Conservation (phyloP, 2,888 invertebrate genomes). For the Brachyptera putata region DNA sequence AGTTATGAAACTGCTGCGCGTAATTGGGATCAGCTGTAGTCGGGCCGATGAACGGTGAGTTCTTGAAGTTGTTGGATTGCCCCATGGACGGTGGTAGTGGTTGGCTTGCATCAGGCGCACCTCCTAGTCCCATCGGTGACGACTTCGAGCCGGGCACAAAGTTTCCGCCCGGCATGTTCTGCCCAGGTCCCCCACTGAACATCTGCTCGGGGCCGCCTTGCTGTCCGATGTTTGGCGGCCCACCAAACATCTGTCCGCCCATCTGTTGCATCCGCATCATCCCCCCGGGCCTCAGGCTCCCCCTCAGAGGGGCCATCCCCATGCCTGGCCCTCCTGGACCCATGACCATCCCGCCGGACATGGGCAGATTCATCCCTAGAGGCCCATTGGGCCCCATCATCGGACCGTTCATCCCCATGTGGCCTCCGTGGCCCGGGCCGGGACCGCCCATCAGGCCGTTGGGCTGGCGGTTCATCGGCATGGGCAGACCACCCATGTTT, state of each 20-base stretch:
- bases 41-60: slow-evolving; percentile 72
- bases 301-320: slow-evolving; percentile 40
- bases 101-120: slow-evolving; percentile 62
- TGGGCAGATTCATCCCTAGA: slow-evolving; percentile 44
- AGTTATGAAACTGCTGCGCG: slow-evolving; percentile 92
- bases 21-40: slow-evolving; percentile 87
- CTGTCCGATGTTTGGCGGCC: slow-evolving; percentile 29
- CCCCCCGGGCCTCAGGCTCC: slow-evolving; percentile 40
- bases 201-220: slow-evolving; percentile 30
- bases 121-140: slow-evolving; percentile 52
- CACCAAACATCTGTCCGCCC: slow-evolving; percentile 32
- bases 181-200: slow-evolving; percentile 37
- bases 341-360: slow-evolving; percentile 38
- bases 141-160: slow-evolving; percentile 55
- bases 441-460: slow-evolving; percentile 44
- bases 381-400: slow-evolving; percentile 53
- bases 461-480: slow-evolving; percentile 47
- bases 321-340: slow-evolving; percentile 46
- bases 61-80: slow-evolving; percentile 66
- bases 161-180: slow-evolving; percentile 40
- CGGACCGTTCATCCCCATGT: slow-evolving; percentile 44
- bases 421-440: slow-evolving; percentile 36
- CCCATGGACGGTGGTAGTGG: slow-evolving; percentile 77
- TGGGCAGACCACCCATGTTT: slow-evolving; percentile 50
- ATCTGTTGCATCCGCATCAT: slow-evolving; percentile 34